These are phyloP conservation scores for Agriotes lineatus DNA, from an alignment of 2,888 invertebrate genomes.

Conservation along the genomic window DNA sequence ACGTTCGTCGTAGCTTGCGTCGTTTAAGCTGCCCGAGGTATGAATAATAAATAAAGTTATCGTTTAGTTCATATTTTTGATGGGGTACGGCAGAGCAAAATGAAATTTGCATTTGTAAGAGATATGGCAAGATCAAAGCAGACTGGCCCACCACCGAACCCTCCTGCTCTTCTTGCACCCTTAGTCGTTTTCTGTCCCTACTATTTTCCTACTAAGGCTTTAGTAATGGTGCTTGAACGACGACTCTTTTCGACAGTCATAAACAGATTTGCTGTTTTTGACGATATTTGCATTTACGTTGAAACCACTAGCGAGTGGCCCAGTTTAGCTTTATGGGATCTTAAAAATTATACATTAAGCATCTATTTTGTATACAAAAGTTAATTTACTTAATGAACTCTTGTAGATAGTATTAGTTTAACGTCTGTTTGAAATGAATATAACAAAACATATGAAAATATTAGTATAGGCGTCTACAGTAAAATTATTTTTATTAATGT, in stretches of 20 bases:
- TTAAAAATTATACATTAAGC: too few relatives aligned
- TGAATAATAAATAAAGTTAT: constrained; percentile 75
- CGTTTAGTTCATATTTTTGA: constrained; percentile 74
- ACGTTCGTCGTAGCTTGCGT: constrained; percentile 51
- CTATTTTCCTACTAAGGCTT: constrained; percentile 48
- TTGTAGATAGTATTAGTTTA: too few relatives aligned
- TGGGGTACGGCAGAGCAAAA: constrained; percentile 68
- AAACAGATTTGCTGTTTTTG: constrained; percentile 19
- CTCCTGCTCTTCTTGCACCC: constrained; percentile 44
- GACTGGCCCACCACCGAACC: constrained; percentile 54
- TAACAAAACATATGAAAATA: too few relatives aligned
- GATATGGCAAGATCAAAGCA: constrained; percentile 68
- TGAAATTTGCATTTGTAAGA: constrained; percentile 70
- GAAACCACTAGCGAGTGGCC: too few relatives aligned
- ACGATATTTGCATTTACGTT: neutral
- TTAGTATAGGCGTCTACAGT: too few relatives aligned
- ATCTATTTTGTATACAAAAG: too few relatives aligned
- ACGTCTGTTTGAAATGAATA: too few relatives aligned
- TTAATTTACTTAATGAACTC: too few relatives aligned
- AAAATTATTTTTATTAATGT: too few relatives aligned
- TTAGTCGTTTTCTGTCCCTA: constrained; percentile 47
- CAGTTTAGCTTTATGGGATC: too few relatives aligned
- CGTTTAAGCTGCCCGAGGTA: constrained; percentile 65
- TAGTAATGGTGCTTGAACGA: constrained; percentile 48
- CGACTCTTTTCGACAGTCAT: constrained; percentile 17